Evolutionary conservation across 2,113 vertebrate genomes (phyloP).

Genomic region (Geococcyx californianus): DNA sequence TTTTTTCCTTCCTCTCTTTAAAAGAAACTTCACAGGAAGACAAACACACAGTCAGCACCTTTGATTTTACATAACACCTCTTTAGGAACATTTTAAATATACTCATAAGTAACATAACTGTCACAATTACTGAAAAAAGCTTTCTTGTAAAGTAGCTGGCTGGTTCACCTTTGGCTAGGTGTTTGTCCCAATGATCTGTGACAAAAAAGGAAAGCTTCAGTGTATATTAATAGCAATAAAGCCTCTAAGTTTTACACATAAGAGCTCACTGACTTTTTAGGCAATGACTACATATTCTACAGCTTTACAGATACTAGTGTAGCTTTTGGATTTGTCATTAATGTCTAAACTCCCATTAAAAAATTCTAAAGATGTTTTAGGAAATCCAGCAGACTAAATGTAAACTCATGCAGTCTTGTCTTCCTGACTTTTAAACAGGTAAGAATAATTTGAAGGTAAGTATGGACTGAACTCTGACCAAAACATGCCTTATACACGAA

Average conservation of each 20-base stretch:
- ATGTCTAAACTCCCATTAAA: not conserved
- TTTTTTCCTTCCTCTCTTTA: conserved; percentile 4
- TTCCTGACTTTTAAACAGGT: not conserved
- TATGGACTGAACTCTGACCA: not conserved
- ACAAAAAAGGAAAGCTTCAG: not conserved
- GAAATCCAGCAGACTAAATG: not conserved
- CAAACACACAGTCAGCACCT: not conserved
- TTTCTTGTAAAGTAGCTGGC: not conserved
- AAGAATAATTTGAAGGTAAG: not conserved
- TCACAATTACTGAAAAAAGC: not conserved
- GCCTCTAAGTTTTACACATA: rapidly evolving
- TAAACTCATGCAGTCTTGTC: not conserved
- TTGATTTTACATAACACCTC: not conserved
- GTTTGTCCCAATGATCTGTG: not conserved
- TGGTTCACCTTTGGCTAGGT: not conserved
- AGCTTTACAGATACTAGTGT: not conserved
- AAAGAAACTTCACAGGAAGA: not conserved
- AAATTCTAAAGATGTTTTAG: not conserved
- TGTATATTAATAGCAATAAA: not conserved
- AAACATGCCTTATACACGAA: not conserved
- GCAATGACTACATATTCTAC: not conserved
- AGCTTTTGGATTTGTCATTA: not conserved
- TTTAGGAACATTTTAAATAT: not conserved
- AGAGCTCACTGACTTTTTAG: not conserved
- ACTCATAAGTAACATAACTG: not conserved